Evolutionary conservation across 2,113 vertebrate genomes (phyloP).

Genomic region (Otolemur garnettii): DNA sequence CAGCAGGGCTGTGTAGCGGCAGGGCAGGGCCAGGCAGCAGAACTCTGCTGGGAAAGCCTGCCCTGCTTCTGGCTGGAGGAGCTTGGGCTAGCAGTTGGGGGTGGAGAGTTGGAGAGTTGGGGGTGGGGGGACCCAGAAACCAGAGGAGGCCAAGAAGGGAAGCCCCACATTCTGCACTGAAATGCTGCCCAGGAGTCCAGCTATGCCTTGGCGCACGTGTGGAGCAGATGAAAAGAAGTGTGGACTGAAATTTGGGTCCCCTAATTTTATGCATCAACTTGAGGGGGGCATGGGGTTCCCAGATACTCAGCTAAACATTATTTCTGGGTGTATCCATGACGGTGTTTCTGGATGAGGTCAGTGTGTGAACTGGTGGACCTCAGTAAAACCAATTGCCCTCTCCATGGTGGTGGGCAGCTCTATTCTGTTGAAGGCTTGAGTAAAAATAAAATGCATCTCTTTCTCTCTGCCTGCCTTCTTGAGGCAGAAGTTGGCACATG

Average conservation of each 20-base stretch:
- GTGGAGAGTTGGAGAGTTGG: too few relatives aligned
- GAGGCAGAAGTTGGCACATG: background rate
- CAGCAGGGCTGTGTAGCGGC: background rate
- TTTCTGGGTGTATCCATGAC: accelerated
- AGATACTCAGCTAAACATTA: background rate
- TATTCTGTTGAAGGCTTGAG: too few relatives aligned
- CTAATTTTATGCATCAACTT: background rate
- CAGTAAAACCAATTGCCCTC: background rate
- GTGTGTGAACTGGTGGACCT: too few relatives aligned
- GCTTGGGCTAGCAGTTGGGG: accelerated
- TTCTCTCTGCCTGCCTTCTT: background rate
- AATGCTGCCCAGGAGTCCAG: accelerated
- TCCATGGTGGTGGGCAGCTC: background rate
- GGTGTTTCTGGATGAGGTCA: background rate
- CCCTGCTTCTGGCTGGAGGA: accelerated
- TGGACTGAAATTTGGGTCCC: accelerated
- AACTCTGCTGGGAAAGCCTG: accelerated
- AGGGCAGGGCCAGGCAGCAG: accelerated
- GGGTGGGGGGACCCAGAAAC: too few relatives aligned
- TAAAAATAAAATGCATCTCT: too few relatives aligned
- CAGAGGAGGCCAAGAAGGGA: background rate
- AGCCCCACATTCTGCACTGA: accelerated
- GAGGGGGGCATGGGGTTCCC: background rate
- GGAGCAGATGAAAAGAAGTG: accelerated
- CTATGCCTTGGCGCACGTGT: accelerated